These are phyloP conservation scores for Tachina lurida DNA, from an alignment of 2,888 invertebrate species.

Conservation along the genomic window DNA sequence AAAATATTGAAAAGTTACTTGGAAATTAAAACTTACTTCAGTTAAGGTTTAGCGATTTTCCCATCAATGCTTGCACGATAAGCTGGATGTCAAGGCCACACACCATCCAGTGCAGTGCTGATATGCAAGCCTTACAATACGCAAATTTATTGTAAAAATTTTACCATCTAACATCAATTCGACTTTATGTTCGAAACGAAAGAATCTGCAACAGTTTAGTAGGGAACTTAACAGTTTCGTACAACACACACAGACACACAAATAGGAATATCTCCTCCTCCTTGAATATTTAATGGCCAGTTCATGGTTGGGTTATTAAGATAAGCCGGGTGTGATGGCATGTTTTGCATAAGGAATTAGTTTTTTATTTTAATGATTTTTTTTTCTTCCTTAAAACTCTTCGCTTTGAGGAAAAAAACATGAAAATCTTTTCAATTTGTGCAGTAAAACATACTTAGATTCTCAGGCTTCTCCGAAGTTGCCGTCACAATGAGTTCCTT, in stretches of 20 bases:
- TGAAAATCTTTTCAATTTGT: constrained; percentile 4
- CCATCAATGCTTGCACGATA: too few species aligned
- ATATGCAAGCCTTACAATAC: too few species aligned
- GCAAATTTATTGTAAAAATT: too few species aligned
- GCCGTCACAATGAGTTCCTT: background rate
- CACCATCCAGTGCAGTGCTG: too few species aligned
- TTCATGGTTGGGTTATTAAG: constrained; percentile 63
- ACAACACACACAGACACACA: background rate
- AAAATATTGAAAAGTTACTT: too few species aligned
- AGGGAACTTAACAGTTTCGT: background rate
- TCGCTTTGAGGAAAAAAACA: background rate
- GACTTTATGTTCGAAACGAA: background rate
- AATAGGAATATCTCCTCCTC: background rate
- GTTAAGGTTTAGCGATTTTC: too few species aligned
- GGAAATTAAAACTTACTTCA: too few species aligned
- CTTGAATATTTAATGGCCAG: constrained; percentile 21
- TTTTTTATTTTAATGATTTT: constrained; percentile 15
- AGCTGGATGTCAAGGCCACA: too few species aligned
- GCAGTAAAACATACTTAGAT: constrained; percentile 1
- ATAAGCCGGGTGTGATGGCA: constrained; percentile 50
- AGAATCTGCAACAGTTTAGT: too few species aligned
- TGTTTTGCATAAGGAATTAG: constrained; percentile 60
- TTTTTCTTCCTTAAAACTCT: background rate
- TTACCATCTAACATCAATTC: too few species aligned
- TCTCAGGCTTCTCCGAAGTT: constrained; percentile 5